A percentile compares a stretch with the other conserved stretches of the same genome.
These are phyloP conservation scores for Drosophila cognata DNA, from an alignment of 2,888 invertebrate species.

Conservation along the genomic window DNA sequence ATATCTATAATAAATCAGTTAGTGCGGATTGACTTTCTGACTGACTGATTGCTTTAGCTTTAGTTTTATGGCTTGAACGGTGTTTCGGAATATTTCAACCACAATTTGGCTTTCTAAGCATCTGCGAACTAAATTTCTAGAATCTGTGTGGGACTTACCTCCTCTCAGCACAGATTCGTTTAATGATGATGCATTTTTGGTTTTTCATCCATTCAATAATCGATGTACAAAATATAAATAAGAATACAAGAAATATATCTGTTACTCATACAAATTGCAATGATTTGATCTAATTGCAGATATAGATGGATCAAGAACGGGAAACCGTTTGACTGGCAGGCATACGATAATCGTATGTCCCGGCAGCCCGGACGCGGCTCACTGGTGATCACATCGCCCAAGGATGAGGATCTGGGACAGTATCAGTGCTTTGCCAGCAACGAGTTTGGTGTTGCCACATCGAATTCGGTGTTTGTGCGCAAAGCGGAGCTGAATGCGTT, in stretches of 20 bases:
- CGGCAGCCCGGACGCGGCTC: slow-evolving; percentile 98
- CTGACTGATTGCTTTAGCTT: background rate
- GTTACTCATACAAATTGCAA: background rate
- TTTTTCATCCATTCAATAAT: background rate
- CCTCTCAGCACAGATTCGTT: background rate
- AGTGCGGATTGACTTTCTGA: background rate
- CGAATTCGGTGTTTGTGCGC: slow-evolving; percentile 97
- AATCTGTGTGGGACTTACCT: background rate
- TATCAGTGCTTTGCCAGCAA: slow-evolving; percentile 98
- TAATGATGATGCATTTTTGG: background rate
- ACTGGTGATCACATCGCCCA: slow-evolving; percentile 94
- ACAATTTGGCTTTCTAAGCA: background rate
- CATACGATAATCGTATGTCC: slow-evolving; percentile 97
- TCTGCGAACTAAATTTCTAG: background rate
- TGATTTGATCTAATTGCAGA: slow-evolving; percentile 85
- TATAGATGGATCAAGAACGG: slow-evolving; percentile 98
- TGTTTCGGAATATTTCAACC: background rate
- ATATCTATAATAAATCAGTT: background rate
- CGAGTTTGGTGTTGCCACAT: slow-evolving; percentile 96
- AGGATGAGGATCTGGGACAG: slow-evolving; percentile 96
- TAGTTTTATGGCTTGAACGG: too few relatives aligned
- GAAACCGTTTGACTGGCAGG: slow-evolving; percentile 96
- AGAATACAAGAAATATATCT: background rate
- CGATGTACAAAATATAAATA: background rate
- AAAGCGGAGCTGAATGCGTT: slow-evolving; percentile 96